A percentile compares a stretch with the other conserved stretches of the same genome.
Conservation (phyloP, 2,888 invertebrate species). For the Muscina levida region DNA sequence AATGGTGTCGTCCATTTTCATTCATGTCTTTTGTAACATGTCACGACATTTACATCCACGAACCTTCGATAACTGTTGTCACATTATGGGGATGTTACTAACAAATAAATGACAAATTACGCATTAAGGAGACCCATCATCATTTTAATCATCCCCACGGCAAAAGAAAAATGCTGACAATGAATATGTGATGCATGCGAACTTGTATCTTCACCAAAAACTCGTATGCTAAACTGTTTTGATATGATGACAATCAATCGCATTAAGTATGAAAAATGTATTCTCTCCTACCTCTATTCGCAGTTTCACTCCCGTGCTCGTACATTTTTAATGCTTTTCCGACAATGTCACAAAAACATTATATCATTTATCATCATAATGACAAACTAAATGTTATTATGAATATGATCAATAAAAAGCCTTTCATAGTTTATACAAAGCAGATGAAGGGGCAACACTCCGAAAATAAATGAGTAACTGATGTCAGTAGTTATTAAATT, state of each 20-base stretch:
- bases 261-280: no score
- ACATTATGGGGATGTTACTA: slow-evolving; percentile 19
- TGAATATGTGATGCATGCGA: no score
- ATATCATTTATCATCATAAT: slow-evolving; percentile 52
- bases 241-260: slow-evolving; percentile 14
- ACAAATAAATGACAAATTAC: slow-evolving; percentile 57
- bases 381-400: slow-evolving; percentile 20
- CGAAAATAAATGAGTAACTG: slow-evolving; percentile 1
- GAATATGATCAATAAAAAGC: neutral
- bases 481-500: slow-evolving; percentile 54
- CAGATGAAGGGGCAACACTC: neutral
- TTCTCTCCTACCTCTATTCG: neutral
- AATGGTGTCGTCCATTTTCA: no score
- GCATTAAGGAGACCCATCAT: slow-evolving; percentile 20
- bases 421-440: neutral
- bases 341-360: slow-evolving; percentile 20
- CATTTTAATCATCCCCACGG: neutral
- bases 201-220: neutral
- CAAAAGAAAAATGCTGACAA: neutral
- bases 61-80: no score
- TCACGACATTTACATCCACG: slow-evolving; percentile 2
- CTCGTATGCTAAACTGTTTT: slow-evolving; percentile 20
- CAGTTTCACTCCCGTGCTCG: neutral
- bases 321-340: slow-evolving; percentile 37
- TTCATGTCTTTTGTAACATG: no score